Evolutionary conservation across 2,797 vertebrate genomes (phyloP).

Genomic region (Girardinus metallicus): DNA sequence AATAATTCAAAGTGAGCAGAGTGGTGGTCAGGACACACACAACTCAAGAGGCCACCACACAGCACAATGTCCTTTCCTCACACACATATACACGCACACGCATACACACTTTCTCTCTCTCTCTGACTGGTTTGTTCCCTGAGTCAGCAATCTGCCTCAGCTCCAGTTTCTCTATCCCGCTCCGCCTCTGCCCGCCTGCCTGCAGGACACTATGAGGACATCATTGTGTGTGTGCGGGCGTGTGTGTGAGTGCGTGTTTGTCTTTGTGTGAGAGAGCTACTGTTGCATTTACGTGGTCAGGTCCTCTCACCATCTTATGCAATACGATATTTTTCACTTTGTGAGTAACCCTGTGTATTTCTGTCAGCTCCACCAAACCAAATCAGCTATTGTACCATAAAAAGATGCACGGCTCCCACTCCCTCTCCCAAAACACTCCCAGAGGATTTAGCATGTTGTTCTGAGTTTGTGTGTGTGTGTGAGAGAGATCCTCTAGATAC

Average conservation of each 20-base stretch:
- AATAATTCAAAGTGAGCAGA: slow-evolving; percentile 39
- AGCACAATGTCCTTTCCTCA: slow-evolving; percentile 63
- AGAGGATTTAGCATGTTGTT: slow-evolving; percentile 60
- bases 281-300: slow-evolving; percentile 79
- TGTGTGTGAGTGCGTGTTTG: neutral
- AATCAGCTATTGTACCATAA: slow-evolving; percentile 69
- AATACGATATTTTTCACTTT: slow-evolving; percentile 84
- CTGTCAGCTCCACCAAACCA: slow-evolving; percentile 63
- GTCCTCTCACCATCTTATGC: slow-evolving; percentile 79
- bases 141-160: slow-evolving; percentile 81
- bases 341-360: slow-evolving; percentile 79
- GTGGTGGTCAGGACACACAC: slow-evolving; percentile 38
- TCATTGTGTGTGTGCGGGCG: slow-evolving; percentile 47
- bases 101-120: slow-evolving; percentile 43
- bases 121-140: slow-evolving; percentile 75
- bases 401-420: slow-evolving; percentile 64
- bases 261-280: slow-evolving; percentile 69
- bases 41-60: slow-evolving; percentile 50
- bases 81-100: slow-evolving; percentile 33
- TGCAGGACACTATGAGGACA: slow-evolving; percentile 80
- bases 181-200: slow-evolving; percentile 68
- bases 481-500: slow-evolving; percentile 53
- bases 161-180: slow-evolving; percentile 78
- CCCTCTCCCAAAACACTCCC: slow-evolving; percentile 62
- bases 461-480: slow-evolving; percentile 18